Evolutionary conservation across 2,113 vertebrate genomes (phyloP).

Genomic region (Amphilophus citrinellus): DNA sequence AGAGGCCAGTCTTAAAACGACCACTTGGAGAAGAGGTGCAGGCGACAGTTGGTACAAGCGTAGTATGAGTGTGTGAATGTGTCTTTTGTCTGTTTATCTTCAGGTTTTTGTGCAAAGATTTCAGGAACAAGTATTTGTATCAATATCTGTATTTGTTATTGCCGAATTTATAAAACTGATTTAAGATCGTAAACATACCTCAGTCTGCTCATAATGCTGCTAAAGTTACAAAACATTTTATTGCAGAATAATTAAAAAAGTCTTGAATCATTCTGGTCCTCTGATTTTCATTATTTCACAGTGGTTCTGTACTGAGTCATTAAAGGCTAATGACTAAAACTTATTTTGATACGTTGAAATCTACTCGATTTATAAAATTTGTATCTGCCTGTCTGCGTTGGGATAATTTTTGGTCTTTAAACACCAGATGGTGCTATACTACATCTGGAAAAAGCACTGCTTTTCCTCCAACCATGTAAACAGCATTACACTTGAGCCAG

Average conservation of each 20-base stretch:
- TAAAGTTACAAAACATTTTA: conserved; percentile 43
- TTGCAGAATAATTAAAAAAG: conserved; percentile 45
- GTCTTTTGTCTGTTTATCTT: conserved; percentile 32
- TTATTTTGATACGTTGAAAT: not conserved
- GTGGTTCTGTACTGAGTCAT: not conserved
- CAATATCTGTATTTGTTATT: conserved; percentile 27
- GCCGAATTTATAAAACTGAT: not conserved
- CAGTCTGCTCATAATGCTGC: conserved; percentile 64
- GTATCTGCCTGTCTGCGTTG: accelerated
- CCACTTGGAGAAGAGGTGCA: conserved; percentile 45
- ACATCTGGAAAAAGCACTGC: not conserved
- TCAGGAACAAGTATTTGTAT: conserved; percentile 44
- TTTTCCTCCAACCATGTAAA: not conserved
- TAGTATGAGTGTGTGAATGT: conserved; percentile 18
- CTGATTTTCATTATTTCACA: conserved; percentile 5
- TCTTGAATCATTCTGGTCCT: not conserved
- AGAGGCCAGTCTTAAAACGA: conserved; percentile 61
- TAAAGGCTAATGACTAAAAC: not conserved
- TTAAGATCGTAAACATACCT: conserved; percentile 68
- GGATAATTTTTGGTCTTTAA: not conserved
- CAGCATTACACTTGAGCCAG: not conserved
- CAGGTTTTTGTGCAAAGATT: conserved; percentile 37
- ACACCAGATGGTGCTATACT: conserved; percentile 2
- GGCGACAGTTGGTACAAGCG: conserved; percentile 48
- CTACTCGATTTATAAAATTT: not conserved